Evolutionary conservation across 2,113 vertebrate species (phyloP), one percentile per base, ranked within the genome.

Genomic region (Cryptomyrus ogoouensis): DNA sequence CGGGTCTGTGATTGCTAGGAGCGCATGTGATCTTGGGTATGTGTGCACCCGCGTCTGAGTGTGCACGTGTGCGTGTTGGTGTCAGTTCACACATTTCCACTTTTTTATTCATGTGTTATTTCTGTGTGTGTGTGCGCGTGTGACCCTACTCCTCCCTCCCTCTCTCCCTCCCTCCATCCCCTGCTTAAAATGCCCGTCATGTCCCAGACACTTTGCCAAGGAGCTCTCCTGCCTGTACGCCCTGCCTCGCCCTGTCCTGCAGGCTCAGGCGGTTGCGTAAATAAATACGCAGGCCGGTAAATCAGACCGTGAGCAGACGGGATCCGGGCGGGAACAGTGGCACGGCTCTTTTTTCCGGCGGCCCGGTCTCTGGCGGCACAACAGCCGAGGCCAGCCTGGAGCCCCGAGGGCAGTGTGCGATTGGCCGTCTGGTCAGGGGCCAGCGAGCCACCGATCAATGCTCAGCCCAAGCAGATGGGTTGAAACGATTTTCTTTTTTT

Each of bases 181-280:
- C 91, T 94, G 91, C 93, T 94, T 91, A 88, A 80, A 93, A 46
- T 83, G 31, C 27, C 50, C 92, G 83, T 92, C 93, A 90, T 85
- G 62, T 91, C 90, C 90, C 92, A 92, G 91, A 90, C 90, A 91
- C 44, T 87, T 91, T 91, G 89, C 46, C 66, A 83, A 80, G 88
- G 46, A 90, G 49, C 35, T 13, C 42, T 44, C 46, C 46, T 5
- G 49, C 49, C 19, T 87, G 58, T 74, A 13, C 80, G 53, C 44
- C 52, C 77, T 24, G 31, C 27, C 89, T 89, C 35, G 52, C 50
- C 49, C 27, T 44, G 74, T 89, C 89, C 50, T 42, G 50, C 74
- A 8, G 31, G 21, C 89, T 56, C 9, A 47, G 24, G 42, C 21
- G 39, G 80, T 19, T 50, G 21, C 24, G 83, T 31, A 84, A 86